Evolutionary conservation across 2,113 vertebrate genomes (phyloP), one percentile per base, ranked within the genome.

Genomic region (Seriola quinqueradiata): DNA sequence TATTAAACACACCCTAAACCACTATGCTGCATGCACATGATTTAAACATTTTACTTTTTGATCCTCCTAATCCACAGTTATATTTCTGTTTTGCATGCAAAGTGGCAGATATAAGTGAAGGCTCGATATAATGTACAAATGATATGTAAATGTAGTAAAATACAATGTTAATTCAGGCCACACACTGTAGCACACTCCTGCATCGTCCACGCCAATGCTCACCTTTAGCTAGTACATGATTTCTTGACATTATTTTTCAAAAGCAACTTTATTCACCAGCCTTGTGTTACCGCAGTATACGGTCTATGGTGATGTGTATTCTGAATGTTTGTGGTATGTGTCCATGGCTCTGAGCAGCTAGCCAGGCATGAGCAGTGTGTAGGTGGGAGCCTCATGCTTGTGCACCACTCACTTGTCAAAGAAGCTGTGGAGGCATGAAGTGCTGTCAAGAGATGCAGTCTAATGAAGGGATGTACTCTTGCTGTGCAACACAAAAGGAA

Each of bases 391-490:
- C 54, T 83, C 64, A 48, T 69, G 73, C 76, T 76, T 66, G 32
- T 64, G 76, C 85, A 76, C 21, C 63, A 13, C 66, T 86, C 61
- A 21, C 83, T 84, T 90, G 89, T 91, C 91, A 91, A 32, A 79
- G 79, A 74, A 85, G 83, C 88, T 9, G 85, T 64, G 80, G 85
- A 84, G 73, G 81, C 92, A 89, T 89, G 89, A 89, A 80, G 77
- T n/a, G 64, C 89, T 93, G 93, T 93, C 93, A 92, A 46, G 75
- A 82, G 86, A 72, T 80, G 77, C 84, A 68, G 71, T 85, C 88
- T 93, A 94, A 94, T 90, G 91, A 94, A 93, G 87, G 83, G 72
- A 89, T 86, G 79, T 76, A 67, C 77, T 88, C 80, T 86, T 34
- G 74, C 81, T 61, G 54, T 79, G 84, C 77, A 83, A 77, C 89